phyloP scores from a whole-genome alignment of 1,140 invertebrate genomes.

The Drosophila kikkawai region DNA sequence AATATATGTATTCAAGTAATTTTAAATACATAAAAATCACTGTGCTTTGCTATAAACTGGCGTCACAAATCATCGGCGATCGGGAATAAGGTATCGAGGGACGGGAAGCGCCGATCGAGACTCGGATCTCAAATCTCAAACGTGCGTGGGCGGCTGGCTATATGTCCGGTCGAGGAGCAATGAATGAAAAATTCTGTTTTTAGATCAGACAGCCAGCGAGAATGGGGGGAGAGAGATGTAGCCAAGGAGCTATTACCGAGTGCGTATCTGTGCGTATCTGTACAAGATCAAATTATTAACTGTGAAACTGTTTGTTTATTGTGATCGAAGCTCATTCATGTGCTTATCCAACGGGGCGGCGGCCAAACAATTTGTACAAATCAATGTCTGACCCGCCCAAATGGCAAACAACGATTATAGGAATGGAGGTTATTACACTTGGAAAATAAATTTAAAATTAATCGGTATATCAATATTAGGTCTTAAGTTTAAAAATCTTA shows the following conservation, averaged over 20 bases:
- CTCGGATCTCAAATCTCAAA: slow-evolving; percentile 15
- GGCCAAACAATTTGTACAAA: slow-evolving; percentile 29
- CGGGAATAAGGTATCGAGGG: background rate
- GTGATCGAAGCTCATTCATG: slow-evolving; percentile 64
- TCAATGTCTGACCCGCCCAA: slow-evolving; percentile 19
- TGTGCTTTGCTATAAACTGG: slow-evolving; percentile 3
- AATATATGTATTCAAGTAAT: background rate
- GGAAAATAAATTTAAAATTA: background rate
- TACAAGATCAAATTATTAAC: slow-evolving; percentile 71
- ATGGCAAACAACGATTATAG: background rate
- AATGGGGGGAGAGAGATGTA: background rate
- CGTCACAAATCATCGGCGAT: slow-evolving; percentile 31
- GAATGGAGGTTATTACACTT: background rate
- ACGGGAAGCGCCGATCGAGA: slow-evolving; percentile 13
- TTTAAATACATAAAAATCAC: background rate
- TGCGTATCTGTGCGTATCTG: slow-evolving; percentile 50
- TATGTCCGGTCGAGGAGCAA: slow-evolving; percentile 36
- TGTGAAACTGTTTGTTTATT: slow-evolving; percentile 62
- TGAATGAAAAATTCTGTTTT: slow-evolving; percentile 70
- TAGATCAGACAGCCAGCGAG: slow-evolving; percentile 1
- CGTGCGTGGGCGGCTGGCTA: slow-evolving; percentile 22
- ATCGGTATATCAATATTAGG: too few relatives aligned
- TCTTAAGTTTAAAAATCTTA: background rate
- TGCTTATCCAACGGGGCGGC: slow-evolving; percentile 30
- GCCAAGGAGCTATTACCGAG: slow-evolving; percentile 35